Conservation (phyloP, 2,797 vertebrate genomes). For the Epinephelus coioides region DNA sequence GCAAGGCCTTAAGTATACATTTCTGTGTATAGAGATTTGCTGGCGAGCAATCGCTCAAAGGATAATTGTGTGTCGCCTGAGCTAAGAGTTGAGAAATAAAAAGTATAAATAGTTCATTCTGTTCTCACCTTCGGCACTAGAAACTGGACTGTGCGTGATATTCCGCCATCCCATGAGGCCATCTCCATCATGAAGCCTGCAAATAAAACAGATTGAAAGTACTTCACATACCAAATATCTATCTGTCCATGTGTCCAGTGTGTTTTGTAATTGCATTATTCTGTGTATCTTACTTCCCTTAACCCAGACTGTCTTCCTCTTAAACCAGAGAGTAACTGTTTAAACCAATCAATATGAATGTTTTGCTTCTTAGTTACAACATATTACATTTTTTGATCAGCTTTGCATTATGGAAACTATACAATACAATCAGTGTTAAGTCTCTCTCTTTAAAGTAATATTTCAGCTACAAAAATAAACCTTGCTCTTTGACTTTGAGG, state of each 20-base stretch:
- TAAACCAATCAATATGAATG: background rate
- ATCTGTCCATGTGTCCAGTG: background rate
- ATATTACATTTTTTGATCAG: background rate
- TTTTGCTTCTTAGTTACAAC: background rate
- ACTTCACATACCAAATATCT: background rate
- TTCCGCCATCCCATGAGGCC: conserved; percentile 99
- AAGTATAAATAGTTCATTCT: background rate
- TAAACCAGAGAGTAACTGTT: background rate
- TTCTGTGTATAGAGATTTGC: conserved; percentile 21
- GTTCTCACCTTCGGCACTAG: conserved; percentile 93
- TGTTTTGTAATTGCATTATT: background rate
- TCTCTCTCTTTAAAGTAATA: background rate
- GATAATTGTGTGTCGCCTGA: background rate
- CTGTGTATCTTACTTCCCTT: background rate
- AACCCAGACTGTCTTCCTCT: no score
- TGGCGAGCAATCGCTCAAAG: conserved; percentile 18
- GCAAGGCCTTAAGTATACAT: conserved; percentile 24
- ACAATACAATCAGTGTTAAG: background rate
- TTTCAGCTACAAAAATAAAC: background rate
- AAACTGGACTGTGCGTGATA: conserved; percentile 98
- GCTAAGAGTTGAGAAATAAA: background rate
- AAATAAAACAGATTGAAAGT: conserved; percentile 17
- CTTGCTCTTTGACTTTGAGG: conserved; percentile 7
- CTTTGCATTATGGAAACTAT: background rate
- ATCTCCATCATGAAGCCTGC: conserved; percentile 99